These are phyloP conservation scores for Catocala fraxini DNA, from an alignment of 2,888 invertebrate genomes.

Conservation along the genomic window DNA sequence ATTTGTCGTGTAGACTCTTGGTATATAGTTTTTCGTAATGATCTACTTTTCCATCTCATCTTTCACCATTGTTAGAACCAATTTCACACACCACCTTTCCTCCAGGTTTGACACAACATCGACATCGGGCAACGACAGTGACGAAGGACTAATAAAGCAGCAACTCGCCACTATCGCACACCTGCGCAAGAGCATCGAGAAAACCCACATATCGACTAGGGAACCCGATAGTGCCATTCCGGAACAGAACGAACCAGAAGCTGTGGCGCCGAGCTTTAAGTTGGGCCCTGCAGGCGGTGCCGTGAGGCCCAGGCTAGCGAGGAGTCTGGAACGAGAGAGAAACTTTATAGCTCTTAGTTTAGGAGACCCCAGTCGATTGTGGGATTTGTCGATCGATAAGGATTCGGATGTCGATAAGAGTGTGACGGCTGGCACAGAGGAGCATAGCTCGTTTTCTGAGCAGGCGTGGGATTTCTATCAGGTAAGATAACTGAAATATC, in stretches of 20 bases:
- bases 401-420: constrained; percentile 87
- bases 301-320: constrained; percentile 76
- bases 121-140: constrained; percentile 90
- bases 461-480: constrained; percentile 98
- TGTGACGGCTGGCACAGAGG: constrained; percentile 90
- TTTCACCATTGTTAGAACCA: not conserved
- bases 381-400: constrained; percentile 80
- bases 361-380: constrained; percentile 79
- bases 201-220: constrained; percentile 77
- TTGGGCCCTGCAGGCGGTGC: constrained; percentile 87
- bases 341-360: constrained; percentile 77
- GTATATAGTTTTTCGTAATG: too few relatives aligned
- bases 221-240: constrained; percentile 78
- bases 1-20: too few relatives aligned
- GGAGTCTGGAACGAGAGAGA: constrained; percentile 75
- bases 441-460: constrained; percentile 95
- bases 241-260: constrained; percentile 72
- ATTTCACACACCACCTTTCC: not conserved
- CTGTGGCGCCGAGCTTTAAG: constrained; percentile 89
- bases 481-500: constrained; percentile 75
- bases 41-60: too few relatives aligned
- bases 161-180: constrained; percentile 76
- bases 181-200: constrained; percentile 80
- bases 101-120: constrained; percentile 88
- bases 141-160: constrained; percentile 84